Percentiles rank a stretch among this genome's conserved stretches.
phyloP scores from a whole-genome alignment of 2,888 invertebrate species.

The Machimus rusticus region DNA sequence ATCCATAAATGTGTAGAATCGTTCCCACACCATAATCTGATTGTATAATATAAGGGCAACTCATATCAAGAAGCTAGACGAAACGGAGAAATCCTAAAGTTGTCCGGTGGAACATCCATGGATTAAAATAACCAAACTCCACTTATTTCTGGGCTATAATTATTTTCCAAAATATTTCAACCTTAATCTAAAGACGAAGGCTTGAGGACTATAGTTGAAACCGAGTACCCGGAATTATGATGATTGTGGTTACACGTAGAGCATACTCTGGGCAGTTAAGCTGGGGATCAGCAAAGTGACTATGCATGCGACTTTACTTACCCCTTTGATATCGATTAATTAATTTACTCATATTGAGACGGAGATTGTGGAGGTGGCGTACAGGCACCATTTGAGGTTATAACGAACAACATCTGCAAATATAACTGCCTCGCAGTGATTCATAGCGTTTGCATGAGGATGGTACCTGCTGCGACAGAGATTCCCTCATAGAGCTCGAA shows the following conservation, averaged over 20 bases:
- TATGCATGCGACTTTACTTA: constrained; percentile 29
- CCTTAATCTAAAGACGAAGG: constrained; percentile 17
- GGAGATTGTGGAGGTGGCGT: neutral
- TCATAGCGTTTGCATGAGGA: constrained; percentile 18
- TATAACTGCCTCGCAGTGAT: constrained; percentile 23
- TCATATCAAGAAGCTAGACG: neutral
- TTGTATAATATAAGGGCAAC: neutral
- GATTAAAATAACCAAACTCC: constrained; percentile 22
- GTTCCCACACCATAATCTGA: neutral
- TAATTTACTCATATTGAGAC: constrained; percentile 41
- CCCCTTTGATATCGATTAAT: constrained; percentile 41
- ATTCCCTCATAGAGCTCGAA: neutral
- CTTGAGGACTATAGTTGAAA: neutral
- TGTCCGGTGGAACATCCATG: neutral
- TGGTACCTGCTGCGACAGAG: constrained; percentile 25
- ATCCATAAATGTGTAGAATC: neutral
- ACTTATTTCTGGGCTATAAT: constrained; percentile 1
- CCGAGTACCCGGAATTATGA: constrained; percentile 32
- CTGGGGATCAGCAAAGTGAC: constrained; percentile 30
- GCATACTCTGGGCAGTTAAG: neutral
- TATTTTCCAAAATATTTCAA: constrained; percentile 32
- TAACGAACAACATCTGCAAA: constrained; percentile 17
- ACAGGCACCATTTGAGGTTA: neutral
- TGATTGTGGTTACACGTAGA: constrained; percentile 33
- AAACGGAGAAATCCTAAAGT: neutral